Evolutionary conservation across 2,888 invertebrate species (phyloP).

Genomic region (Zaprionus lineosus): DNA sequence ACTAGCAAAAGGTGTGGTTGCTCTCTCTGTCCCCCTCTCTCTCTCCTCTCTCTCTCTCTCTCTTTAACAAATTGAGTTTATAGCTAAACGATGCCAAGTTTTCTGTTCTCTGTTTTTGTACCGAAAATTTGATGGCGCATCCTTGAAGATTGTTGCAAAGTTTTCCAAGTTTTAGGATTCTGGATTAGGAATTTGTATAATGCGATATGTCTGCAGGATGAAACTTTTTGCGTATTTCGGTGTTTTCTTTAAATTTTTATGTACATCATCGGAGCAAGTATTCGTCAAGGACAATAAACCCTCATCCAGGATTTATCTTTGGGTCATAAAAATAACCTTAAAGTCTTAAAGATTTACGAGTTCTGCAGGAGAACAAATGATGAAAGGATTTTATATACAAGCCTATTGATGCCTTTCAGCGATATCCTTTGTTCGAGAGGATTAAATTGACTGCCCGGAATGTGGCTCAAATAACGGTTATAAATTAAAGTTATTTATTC

Average conservation of each 20-base stretch:
- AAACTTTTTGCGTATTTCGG: not conserved
- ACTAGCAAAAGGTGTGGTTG: slow-evolving; percentile 64
- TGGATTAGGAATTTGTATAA: not conserved
- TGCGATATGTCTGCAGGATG: not conserved
- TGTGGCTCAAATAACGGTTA: too few relatives aligned
- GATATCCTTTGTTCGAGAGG: too few relatives aligned
- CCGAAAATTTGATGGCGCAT: slow-evolving; percentile 15
- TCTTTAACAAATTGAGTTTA: slow-evolving; percentile 48
- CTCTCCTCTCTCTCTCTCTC: not conserved
- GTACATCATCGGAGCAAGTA: not conserved
- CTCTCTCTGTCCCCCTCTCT: slow-evolving; percentile 6
- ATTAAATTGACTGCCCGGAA: too few relatives aligned
- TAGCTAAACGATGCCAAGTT: slow-evolving; percentile 45
- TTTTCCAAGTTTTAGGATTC: slow-evolving; percentile 1
- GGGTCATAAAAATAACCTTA: not conserved
- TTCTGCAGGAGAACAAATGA: not conserved
- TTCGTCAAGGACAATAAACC: not conserved
- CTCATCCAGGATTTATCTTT: not conserved
- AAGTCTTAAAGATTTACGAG: not conserved
- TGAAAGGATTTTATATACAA: not conserved
- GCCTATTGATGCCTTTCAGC: not conserved
- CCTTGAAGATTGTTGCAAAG: slow-evolving; percentile 28
- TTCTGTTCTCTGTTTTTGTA: slow-evolving; percentile 9
- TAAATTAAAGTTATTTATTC: too few relatives aligned
- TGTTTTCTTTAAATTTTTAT: too few relatives aligned